Percentiles rank a stretch among this genome's conserved stretches.
phyloP scores from a whole-genome alignment of 2,797 vertebrate species.

The Acrossocheilus fasciatus region DNA sequence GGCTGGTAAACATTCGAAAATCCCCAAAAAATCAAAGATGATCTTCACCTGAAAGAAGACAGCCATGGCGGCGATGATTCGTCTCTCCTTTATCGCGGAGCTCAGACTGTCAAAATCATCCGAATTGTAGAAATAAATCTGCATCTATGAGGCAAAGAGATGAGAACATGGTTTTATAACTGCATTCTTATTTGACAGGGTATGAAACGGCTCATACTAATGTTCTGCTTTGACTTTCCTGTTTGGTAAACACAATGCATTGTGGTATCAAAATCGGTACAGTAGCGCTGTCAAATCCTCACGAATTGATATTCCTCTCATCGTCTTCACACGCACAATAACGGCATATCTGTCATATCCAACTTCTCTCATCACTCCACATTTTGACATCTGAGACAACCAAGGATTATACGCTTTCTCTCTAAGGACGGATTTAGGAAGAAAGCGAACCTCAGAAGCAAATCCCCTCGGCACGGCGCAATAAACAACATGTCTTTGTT shows the following conservation, averaged over 20 bases:
- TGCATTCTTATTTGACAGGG: constrained; percentile 48
- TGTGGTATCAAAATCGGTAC: constrained; percentile 25
- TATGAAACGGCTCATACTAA: constrained; percentile 38
- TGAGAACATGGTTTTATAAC: constrained; percentile 63
- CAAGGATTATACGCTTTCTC: constrained; percentile 55
- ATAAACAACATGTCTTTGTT: constrained; percentile 53
- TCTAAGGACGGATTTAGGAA: constrained; percentile 53
- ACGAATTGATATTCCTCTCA: constrained; percentile 42
- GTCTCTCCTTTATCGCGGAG: constrained; percentile 91
- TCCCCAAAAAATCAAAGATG: constrained; percentile 25
- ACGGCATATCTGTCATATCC: constrained; percentile 34
- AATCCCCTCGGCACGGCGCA: constrained; percentile 38
- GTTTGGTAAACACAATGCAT: constrained; percentile 43
- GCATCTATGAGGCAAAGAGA: constrained; percentile 85
- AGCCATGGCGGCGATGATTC: constrained; percentile 92
- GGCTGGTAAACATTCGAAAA: constrained; percentile 16
- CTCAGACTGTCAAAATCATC: constrained; percentile 98
- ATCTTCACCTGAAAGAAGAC: constrained; percentile 93
- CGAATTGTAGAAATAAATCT: constrained; percentile 99
- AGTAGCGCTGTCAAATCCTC: constrained; percentile 45
- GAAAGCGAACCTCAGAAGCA: constrained; percentile 40
- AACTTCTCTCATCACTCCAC: constrained; percentile 38
- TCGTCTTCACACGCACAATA: constrained; percentile 45
- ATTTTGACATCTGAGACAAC: constrained; percentile 61
- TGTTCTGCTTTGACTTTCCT: constrained; percentile 47